A percentile compares a stretch with the other conserved stretches of the same genome.
phyloP scores from a whole-genome alignment of 2,113 vertebrate genomes.

The Mionectes macconnelli region DNA sequence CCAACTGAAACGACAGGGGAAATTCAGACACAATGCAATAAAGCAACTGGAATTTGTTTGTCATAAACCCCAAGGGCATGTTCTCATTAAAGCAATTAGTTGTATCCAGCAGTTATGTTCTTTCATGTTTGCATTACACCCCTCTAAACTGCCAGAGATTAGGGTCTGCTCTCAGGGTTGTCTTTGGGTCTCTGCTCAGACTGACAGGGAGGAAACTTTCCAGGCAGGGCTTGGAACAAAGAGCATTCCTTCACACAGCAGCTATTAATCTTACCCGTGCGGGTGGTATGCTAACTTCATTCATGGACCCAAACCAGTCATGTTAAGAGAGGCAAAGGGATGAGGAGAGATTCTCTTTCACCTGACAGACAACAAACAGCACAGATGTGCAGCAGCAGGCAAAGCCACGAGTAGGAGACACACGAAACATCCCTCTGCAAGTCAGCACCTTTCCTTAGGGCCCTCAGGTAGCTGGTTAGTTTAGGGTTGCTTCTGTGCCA shows the following conservation, averaged over 20 bases:
- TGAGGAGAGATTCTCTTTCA: neutral
- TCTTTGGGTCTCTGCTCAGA: neutral
- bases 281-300: neutral
- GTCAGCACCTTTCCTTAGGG: neutral
- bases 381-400: neutral
- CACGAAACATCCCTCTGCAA: neutral
- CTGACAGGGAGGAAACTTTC: neutral
- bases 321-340: neutral
- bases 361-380: neutral
- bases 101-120: neutral
- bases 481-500: neutral
- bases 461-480: neutral
- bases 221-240: neutral
- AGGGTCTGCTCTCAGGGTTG: neutral
- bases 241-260: neutral
- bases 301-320: neutral
- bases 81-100: neutral
- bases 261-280: neutral
- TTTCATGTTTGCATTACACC: neutral
- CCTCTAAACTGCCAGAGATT: neutral
- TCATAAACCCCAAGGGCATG: neutral
- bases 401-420: neutral
- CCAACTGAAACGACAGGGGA: neutral
- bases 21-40: slow-evolving; percentile 18
- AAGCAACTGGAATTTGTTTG: slow-evolving; percentile 19